Evolutionary conservation across 2,113 vertebrate species (phyloP).

Genomic region (Ascaphus truei): DNA sequence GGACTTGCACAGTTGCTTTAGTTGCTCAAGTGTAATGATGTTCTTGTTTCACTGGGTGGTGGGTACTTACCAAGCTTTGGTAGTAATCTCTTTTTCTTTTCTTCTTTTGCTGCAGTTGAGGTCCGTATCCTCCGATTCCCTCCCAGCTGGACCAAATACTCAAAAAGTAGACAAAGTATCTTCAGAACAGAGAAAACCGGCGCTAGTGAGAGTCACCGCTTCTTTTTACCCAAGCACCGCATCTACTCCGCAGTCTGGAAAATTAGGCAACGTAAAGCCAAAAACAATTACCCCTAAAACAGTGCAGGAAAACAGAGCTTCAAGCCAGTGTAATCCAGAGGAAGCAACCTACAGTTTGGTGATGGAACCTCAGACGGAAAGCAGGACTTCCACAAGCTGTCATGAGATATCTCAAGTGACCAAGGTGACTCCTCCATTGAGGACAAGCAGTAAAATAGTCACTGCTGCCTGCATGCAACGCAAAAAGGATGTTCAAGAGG

Average conservation of each 20-base stretch:
- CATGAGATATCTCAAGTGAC: constrained; percentile 20
- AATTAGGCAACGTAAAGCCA: not conserved
- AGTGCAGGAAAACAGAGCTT: not conserved
- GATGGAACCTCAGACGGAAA: constrained; percentile 23
- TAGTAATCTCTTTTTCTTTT: not conserved
- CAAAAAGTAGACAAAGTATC: not conserved
- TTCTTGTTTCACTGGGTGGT: not conserved
- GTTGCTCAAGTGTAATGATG: too few species aligned
- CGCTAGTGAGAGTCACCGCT: constrained; percentile 20
- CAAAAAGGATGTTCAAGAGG: constrained; percentile 8
- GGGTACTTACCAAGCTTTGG: not conserved
- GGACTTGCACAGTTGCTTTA: too few species aligned
- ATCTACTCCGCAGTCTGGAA: not conserved
- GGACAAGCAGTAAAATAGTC: constrained; percentile 30
- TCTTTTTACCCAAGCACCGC: constrained; percentile 28
- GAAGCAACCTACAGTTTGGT: constrained; percentile 27
- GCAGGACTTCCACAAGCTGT: constrained; percentile 3
- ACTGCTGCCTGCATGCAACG: constrained; percentile 20
- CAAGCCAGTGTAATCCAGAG: not conserved
- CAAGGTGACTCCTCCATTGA: constrained; percentile 23
- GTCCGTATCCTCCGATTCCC: not conserved
- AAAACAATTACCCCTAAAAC: not conserved
- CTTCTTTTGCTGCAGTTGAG: not conserved
- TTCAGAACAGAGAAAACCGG: constrained; percentile 11
- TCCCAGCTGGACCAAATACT: not conserved